These are phyloP conservation scores for Rhincodon typus DNA, from an alignment of 2,797 vertebrate species.

Conservation along the genomic window DNA sequence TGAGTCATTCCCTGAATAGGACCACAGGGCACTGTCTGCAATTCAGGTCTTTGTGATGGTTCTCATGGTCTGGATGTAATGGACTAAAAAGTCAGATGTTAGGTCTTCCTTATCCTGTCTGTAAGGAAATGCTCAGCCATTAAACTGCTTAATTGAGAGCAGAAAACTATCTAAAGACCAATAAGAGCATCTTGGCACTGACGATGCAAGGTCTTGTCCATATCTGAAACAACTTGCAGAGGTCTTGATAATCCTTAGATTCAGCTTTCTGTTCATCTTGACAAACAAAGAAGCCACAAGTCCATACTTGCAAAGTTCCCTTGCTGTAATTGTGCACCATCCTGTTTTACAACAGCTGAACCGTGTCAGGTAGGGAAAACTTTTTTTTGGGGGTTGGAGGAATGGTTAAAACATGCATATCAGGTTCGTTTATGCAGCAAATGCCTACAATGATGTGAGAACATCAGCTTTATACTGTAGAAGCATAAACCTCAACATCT, in stretches of 20 bases:
- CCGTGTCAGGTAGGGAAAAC: constrained; percentile 21
- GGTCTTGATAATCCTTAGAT: background rate
- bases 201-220: background rate
- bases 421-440: background rate
- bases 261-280: background rate
- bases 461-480: background rate
- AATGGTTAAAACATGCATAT: background rate
- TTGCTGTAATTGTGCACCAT: background rate
- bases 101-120: background rate
- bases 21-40: background rate
- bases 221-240: background rate
- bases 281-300: background rate
- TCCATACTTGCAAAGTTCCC: background rate
- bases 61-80: no score
- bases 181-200: background rate
- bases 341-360: background rate
- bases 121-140: background rate
- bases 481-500: background rate
- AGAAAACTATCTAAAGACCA: background rate
- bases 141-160: background rate
- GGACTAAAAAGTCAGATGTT: background rate
- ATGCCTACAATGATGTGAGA: background rate
- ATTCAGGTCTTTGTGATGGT: background rate
- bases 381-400: background rate
- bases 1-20: background rate